These are phyloP conservation scores for Rugalucina vietnamica DNA, from an alignment of 2,888 invertebrate genomes.

Conservation along the genomic window DNA sequence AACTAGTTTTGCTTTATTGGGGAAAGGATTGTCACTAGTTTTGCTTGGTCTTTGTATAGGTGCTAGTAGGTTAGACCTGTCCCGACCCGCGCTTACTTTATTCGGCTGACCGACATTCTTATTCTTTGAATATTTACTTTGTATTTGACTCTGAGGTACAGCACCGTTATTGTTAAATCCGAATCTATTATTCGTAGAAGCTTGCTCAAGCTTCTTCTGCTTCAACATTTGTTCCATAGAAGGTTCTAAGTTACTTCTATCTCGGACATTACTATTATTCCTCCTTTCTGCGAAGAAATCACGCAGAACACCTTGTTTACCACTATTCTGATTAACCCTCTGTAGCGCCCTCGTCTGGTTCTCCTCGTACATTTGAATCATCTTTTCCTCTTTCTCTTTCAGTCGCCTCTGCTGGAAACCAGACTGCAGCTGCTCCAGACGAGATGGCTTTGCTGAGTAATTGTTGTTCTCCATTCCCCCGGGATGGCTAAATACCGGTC, in stretches of 20 bases:
- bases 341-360: slow-evolving; percentile 69
- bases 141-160: not conserved
- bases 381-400: slow-evolving; percentile 78
- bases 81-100: slow-evolving; percentile 70
- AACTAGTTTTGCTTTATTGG: slow-evolving; percentile 64
- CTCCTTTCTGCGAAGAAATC: slow-evolving; percentile 74
- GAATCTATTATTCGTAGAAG: not conserved
- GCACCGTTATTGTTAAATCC: not conserved
- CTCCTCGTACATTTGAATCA: slow-evolving; percentile 73
- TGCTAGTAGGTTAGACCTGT: slow-evolving; percentile 74
- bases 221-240: slow-evolving; percentile 71
- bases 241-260: slow-evolving; percentile 51
- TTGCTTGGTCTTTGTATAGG: slow-evolving; percentile 63
- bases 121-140: not conserved
- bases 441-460: slow-evolving; percentile 65
- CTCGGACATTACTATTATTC: slow-evolving; percentile 45
- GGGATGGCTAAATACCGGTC: slow-evolving; percentile 10
- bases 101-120: not conserved
- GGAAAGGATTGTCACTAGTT: slow-evolving; percentile 47
- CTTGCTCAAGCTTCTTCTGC: slow-evolving; percentile 48
- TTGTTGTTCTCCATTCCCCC: slow-evolving; percentile 10
- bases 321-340: slow-evolving; percentile 53
- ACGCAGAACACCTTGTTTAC: slow-evolving; percentile 46
- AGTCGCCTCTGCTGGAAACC: slow-evolving; percentile 75
- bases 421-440: slow-evolving; percentile 73